Evolutionary conservation across 2,888 invertebrate genomes (phyloP), one percentile per base, ranked within the genome.

Genomic region (Pyrgus malvae): DNA sequence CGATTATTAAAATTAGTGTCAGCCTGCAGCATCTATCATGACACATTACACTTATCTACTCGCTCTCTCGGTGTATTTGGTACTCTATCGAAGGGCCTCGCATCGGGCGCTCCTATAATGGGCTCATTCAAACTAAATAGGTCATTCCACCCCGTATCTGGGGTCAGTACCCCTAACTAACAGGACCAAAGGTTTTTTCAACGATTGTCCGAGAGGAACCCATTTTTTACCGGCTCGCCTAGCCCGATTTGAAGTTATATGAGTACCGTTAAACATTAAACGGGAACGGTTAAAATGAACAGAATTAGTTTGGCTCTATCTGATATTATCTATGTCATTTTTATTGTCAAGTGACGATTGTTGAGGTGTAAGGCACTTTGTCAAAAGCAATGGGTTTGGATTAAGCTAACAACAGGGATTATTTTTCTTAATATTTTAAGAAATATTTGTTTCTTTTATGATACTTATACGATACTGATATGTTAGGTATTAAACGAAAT

Each of bases 221-320:
- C 84, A 87, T 90, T 89, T 89, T 88, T 90, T 87, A 88, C 87
- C 83, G 76, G 62, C 61, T 62, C 69, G 77, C 79, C 83, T 84
- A 80, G 76, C 75, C 77, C 70, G 77, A 83, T 83, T 83, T 81
- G 78, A 70, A 78, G 55, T 83, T 86, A 82, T 73, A 82, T 76
- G 74, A 65, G 70, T 89, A 81, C 89, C 89, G 89, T 90, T 90
- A 88, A 68, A 68, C 69, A 48, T 42, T 57, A 51, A 66, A 66
- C 21, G 80, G 61, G 64, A 67, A 56, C 56, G 51, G 60, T 44
- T 51, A 61, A 64, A 76, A 80, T 74, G 23, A 5, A 54, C 27
- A 46, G 65, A 80, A 81, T 78, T 53, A 38, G 23, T 48, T 38
- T 4, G 14, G 29, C 27, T n/a, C 14, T 8, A 40, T 2, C 12